Evolutionary conservation across 92 coral and sea anemone species (phyloP).

Genomic region (Zoanthus solanderi): DNA sequence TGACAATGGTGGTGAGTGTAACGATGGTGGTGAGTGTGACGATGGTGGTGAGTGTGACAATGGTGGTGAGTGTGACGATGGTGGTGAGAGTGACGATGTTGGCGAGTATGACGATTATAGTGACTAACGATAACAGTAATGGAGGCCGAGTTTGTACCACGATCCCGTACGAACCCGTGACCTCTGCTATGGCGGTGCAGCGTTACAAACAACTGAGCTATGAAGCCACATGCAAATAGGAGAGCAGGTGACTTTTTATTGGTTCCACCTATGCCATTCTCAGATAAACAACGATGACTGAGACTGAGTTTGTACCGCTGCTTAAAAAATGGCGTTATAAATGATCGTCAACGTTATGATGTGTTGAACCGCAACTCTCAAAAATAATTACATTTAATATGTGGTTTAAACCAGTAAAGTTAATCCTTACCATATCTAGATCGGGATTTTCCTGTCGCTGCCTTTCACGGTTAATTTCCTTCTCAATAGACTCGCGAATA

Average conservation of each 20-base stretch:
- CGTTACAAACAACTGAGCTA: too few species aligned
- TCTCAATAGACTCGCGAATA: slow-evolving; percentile 93
- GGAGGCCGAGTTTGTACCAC: too few species aligned
- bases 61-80: not conserved
- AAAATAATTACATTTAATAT: not conserved
- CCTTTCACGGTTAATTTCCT: slow-evolving; percentile 87
- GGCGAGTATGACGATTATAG: not conserved
- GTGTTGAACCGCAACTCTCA: not conserved
- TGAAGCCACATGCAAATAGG: too few species aligned
- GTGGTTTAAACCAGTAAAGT: not conserved
- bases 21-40: too few species aligned
- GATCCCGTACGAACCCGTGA: too few species aligned
- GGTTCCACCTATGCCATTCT: too few species aligned
- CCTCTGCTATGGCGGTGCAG: too few species aligned
- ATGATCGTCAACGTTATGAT: not conserved
- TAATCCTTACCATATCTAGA: slow-evolving; percentile 88
- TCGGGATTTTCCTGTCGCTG: slow-evolving; percentile 95
- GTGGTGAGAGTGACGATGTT: not conserved
- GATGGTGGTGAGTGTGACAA: too few species aligned
- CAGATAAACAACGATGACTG: too few species aligned
- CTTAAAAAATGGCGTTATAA: not conserved
- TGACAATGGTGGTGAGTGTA: too few species aligned
- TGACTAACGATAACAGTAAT: not conserved
- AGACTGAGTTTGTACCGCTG: too few species aligned
- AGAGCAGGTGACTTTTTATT: too few species aligned